Base-by-base conservation (phyloP, 2,113 vertebrate genomes). In the Pteruthius melanotis region DNA sequence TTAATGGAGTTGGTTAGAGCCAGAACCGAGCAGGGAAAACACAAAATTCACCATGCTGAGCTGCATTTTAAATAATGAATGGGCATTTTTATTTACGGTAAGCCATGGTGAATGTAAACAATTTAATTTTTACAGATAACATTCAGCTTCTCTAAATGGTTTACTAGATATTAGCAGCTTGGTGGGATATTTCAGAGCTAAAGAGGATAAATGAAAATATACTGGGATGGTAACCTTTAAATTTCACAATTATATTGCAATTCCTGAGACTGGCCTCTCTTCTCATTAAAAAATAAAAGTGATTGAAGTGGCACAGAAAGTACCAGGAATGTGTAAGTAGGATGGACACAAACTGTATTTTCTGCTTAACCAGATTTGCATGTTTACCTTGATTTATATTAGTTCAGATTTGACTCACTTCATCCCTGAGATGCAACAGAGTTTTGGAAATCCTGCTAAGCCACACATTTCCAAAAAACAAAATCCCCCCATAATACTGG, bases 111-210 rank as follows among this genome's bases (percentile, higher is more conserved):
- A 97, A 97, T 96, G 74, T 82, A 95, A 97, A 95, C 80, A 97
- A 90, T 94, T 95, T 89, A 56, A 92, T 94, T 96, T 94, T 91
- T 95, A 94, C 94, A 83, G 68, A 87, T 74, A 96, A 47, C 37
- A 49, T 83, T 93, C 75, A 79, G 63, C 82, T 88, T 76, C 61
- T 82, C 11, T 66, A 95, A 97, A 94, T 90, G 86, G 68, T 82
- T 97, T 96, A 93, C 94, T 97, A 96, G 91, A 92, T 63, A 91
- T 89, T 86, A 97, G 54, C 37, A 53, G 61, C 69, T 94, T 80
- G 76, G 65, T 81, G 78, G 91, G 87, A 40, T 86, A 56, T 77
- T 92, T 91, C 83, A 95, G 74, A 88, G 45, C 89, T 94, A 96
- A 96, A 77, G 31, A 91, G 59, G 69, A 47, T 81, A 95, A 94